These are phyloP conservation scores for Ophion ellenae DNA, from an alignment of 2,888 invertebrate species.

Conservation along the genomic window DNA sequence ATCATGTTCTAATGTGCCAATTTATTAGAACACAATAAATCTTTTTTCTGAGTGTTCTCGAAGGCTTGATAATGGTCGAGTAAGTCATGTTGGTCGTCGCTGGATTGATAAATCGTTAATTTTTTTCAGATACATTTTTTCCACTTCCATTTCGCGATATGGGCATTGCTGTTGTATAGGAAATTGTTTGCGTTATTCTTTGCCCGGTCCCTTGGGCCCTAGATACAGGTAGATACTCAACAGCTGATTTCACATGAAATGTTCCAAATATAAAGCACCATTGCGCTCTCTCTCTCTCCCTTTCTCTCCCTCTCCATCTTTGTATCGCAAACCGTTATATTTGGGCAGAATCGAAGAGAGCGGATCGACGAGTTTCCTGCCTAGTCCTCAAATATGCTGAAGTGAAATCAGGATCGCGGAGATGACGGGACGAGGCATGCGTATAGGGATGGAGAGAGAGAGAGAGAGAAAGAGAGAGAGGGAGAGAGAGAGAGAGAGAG, in stretches of 20 bases:
- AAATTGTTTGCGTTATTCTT: not conserved
- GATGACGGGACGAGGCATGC: conserved; percentile 59
- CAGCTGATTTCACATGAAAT: conserved; percentile 28
- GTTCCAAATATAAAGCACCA: conserved; percentile 37
- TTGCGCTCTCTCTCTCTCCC: conserved; percentile 43
- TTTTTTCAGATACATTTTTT: not conserved
- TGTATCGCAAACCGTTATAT: conserved; percentile 79
- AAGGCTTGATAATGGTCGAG: not conserved
- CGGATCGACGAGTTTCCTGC: conserved; percentile 69
- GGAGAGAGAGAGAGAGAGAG: not conserved
- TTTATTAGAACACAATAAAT: no score
- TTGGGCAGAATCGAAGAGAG: conserved; percentile 81
- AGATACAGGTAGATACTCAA: not conserved
- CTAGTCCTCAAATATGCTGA: conserved; percentile 27
- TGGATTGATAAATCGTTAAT: not conserved
- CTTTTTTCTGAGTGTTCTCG: not conserved
- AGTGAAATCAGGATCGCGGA: conserved; percentile 49
- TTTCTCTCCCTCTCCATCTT: conserved; percentile 52
- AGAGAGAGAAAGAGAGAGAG: not conserved
- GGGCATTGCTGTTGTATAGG: not conserved
- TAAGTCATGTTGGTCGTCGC: not conserved
- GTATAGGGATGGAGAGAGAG: conserved; percentile 1
- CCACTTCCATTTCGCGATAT: not conserved
- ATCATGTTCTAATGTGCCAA: no score
- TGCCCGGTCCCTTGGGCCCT: not conserved